phyloP scores from a whole-genome alignment of 2,797 vertebrate genomes.

The Sus cebifrons region DNA sequence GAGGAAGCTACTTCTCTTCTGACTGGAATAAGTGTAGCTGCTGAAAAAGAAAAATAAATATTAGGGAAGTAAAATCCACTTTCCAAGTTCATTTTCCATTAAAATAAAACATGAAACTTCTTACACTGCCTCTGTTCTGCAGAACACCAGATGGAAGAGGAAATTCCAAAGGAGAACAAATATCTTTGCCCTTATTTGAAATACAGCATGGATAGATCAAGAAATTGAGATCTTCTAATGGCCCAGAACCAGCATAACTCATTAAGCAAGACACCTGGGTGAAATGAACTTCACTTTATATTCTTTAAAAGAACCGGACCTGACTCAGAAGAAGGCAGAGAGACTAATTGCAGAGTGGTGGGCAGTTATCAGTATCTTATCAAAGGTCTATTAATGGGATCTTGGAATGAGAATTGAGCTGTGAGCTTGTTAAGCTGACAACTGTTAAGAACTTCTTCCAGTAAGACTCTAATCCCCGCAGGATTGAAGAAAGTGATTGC shows the following conservation, averaged over 20 bases:
- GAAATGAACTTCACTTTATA: constrained; percentile 55
- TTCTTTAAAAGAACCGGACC: not conserved
- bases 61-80: constrained; percentile 3
- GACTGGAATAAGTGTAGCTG: not conserved
- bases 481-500: constrained; percentile 74
- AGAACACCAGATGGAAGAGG: constrained; percentile 24
- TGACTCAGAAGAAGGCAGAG: not conserved
- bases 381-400: constrained; percentile 67
- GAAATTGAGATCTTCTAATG: constrained; percentile 61
- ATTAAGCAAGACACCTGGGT: not conserved
- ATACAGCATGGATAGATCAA: not conserved
- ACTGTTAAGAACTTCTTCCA: constrained; percentile 48
- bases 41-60: constrained; percentile 17
- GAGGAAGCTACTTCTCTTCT: not conserved
- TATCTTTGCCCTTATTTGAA: constrained; percentile 49
- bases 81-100: not conserved
- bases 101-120: constrained; percentile 13
- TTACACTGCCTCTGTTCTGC: not conserved
- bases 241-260: not conserved
- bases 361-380: not conserved
- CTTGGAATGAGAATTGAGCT: constrained; percentile 44
- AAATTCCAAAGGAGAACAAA: not conserved
- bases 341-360: not conserved
- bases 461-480: constrained; percentile 33
- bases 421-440: constrained; percentile 46